Evolutionary conservation across 2,113 vertebrate genomes (phyloP).

Genomic region (Syngnathus scovelli): DNA sequence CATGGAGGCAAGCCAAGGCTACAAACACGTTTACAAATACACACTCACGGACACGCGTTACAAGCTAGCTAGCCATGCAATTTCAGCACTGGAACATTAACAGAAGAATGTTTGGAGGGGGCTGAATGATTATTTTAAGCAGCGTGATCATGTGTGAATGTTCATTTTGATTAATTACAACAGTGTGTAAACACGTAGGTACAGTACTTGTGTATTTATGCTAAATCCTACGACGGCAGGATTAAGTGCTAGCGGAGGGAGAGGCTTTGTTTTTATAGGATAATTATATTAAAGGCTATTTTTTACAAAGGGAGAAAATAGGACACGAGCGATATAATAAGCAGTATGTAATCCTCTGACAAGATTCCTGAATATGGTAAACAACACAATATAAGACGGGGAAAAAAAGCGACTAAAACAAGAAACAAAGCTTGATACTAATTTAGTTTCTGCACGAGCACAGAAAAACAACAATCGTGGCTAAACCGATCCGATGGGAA

Average conservation of each 20-base stretch:
- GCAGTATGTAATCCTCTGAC: conserved; percentile 32
- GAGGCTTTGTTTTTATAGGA: conserved; percentile 36
- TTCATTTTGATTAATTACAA: neutral
- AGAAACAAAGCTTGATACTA: neutral
- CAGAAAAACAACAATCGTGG: neutral
- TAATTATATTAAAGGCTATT: conserved; percentile 55
- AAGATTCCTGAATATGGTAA: conserved; percentile 22
- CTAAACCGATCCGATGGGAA: neutral
- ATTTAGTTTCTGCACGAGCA: neutral
- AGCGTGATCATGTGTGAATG: conserved; percentile 3
- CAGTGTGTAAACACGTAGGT: neutral
- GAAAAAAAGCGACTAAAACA: neutral
- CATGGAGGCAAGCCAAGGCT: conserved; percentile 29
- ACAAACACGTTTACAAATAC: conserved; percentile 22
- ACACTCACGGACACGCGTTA: neutral
- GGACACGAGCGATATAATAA: conserved; percentile 33
- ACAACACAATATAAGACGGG: neutral
- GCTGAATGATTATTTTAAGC: conserved; percentile 1
- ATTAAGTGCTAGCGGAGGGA: conserved; percentile 33
- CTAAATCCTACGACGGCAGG: conserved; percentile 30
- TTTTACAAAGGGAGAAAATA: conserved; percentile 46
- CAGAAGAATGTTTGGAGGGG: neutral
- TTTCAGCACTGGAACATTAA: neutral
- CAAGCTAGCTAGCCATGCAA: neutral
- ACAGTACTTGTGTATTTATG: conserved; percentile 21